Evolutionary conservation across 2,888 invertebrate genomes (phyloP).

Genomic region (Acholoe squamosa): DNA sequence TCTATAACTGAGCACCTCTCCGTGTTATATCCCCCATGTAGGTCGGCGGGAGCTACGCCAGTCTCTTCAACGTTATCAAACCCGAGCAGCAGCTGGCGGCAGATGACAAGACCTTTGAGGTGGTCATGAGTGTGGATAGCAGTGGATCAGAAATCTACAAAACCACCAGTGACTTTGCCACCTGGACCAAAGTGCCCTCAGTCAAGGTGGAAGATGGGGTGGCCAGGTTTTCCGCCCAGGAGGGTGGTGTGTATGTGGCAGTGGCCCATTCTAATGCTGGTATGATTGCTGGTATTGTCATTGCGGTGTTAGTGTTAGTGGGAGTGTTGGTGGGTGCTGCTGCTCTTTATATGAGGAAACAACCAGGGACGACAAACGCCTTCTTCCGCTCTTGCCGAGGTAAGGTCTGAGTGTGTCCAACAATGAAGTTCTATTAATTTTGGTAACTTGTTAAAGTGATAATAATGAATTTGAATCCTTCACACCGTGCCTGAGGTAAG

Average conservation of each 20-base stretch:
- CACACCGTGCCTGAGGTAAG: background rate
- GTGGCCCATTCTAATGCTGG: constrained; percentile 71
- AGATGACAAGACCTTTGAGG: constrained; percentile 70
- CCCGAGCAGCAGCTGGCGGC: constrained; percentile 74
- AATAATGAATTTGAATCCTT: background rate
- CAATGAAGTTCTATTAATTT: background rate
- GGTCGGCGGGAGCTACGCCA: constrained; percentile 77
- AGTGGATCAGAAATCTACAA: constrained; percentile 65
- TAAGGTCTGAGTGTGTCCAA: constrained; percentile 57
- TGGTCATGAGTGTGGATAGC: constrained; percentile 71
- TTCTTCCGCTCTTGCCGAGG: constrained; percentile 58
- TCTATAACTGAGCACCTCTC: too few relatives aligned
- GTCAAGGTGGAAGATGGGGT: constrained; percentile 71
- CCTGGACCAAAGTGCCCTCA: constrained; percentile 76
- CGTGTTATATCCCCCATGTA: too few relatives aligned
- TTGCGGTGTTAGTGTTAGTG: constrained; percentile 73
- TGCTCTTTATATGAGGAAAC: constrained; percentile 75
- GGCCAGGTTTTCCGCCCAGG: constrained; percentile 73
- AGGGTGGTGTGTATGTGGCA: constrained; percentile 79
- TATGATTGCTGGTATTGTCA: constrained; percentile 76
- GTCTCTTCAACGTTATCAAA: constrained; percentile 76
- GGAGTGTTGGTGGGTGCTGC: constrained; percentile 74
- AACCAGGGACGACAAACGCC: constrained; percentile 72
- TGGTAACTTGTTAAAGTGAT: background rate
- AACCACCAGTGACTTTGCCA: constrained; percentile 71